Percentiles rank a stretch among this genome's conserved stretches.
These are phyloP conservation scores for Semicossyphus pulcher DNA, from an alignment of 2,113 vertebrate genomes.

Conservation along the genomic window DNA sequence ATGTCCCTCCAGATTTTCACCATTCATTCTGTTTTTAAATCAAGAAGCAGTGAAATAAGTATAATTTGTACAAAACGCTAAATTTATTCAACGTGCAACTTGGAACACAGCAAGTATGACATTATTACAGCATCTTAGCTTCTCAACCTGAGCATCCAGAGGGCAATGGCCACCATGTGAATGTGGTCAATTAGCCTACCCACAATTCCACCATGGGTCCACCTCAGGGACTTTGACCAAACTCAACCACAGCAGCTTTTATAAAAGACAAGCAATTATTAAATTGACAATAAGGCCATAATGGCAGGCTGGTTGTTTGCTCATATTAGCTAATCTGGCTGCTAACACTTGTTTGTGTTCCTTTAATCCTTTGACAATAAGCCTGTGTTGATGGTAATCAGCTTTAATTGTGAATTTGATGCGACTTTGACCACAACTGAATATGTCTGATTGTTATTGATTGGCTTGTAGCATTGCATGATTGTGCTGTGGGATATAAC, in stretches of 20 bases:
- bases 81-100: too few relatives aligned
- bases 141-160: too few relatives aligned
- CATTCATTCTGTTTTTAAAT: too few relatives aligned
- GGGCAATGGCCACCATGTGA: too few relatives aligned
- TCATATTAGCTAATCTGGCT: constrained; percentile 54
- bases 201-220: constrained; percentile 14
- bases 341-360: constrained; percentile 56
- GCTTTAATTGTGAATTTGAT: constrained; percentile 58
- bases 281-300: constrained; percentile 43
- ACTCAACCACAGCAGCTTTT: constrained; percentile 23
- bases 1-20: too few relatives aligned
- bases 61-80: too few relatives aligned
- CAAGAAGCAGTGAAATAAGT: too few relatives aligned
- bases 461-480: constrained; percentile 37
- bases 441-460: constrained; percentile 62
- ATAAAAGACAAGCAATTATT: constrained; percentile 40
- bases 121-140: too few relatives aligned
- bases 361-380: constrained; percentile 62
- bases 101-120: too few relatives aligned
- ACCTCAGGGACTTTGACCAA: constrained; percentile 25
- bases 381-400: constrained; percentile 53
- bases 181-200: background rate
- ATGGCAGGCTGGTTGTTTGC: constrained; percentile 49
- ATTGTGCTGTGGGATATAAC: constrained; percentile 38
- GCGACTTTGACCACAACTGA: constrained; percentile 49